Base-by-base conservation (phyloP, 2,888 invertebrate genomes). In the Sabatieria punctata region DNA sequence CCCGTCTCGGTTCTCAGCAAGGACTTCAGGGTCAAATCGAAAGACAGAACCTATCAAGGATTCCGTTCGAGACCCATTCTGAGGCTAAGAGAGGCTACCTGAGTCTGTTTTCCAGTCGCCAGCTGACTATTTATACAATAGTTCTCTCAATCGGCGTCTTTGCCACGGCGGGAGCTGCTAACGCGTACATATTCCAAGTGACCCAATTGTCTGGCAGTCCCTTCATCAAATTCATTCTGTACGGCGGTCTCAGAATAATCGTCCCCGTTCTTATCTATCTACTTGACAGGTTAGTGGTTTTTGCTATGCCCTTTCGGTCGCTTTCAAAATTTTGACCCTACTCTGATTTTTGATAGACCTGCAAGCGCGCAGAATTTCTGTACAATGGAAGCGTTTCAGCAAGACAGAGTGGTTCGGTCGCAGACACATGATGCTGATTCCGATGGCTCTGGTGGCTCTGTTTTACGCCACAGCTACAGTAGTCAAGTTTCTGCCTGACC, bases 361-460 rank as follows among this genome's bases (percentile, higher is more conserved):
- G n/a, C n/a, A n/a, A n/a, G n/a, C n/a, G n/a, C n/a, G n/a, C n/a
- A n/a, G n/a, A n/a, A n/a, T n/a, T n/a, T n/a, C n/a, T n/a, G n/a
- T n/a, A n/a, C n/a, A n/a, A n/a, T n/a, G n/a, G n/a, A n/a, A n/a
- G n/a, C n/a, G n/a, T n/a, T n/a, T n/a, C n/a, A n/a, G n/a, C n/a
- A n/a, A n/a, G n/a, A n/a, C n/a, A n/a, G n/a, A 30, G 15, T 27
- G 42, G 21, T 46, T 43, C 36, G 46, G 46, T 25, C 41, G 46
- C 2, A 41, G 46, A 19, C n/a, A 18, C 19, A 30, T 46, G 33
- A 22, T 33, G 6, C n/a, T 43, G 4, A 2, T 30, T 4, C 41
- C 41, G 11, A 41, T 41, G 41, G 8, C 15, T 15, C 30, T 30
- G 8, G 30, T 30, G 8, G 15, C 8, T 30, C 30, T 30, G 8